Base-by-base conservation (phyloP, 2,888 invertebrate genomes). In the Candidula unifasciata region DNA sequence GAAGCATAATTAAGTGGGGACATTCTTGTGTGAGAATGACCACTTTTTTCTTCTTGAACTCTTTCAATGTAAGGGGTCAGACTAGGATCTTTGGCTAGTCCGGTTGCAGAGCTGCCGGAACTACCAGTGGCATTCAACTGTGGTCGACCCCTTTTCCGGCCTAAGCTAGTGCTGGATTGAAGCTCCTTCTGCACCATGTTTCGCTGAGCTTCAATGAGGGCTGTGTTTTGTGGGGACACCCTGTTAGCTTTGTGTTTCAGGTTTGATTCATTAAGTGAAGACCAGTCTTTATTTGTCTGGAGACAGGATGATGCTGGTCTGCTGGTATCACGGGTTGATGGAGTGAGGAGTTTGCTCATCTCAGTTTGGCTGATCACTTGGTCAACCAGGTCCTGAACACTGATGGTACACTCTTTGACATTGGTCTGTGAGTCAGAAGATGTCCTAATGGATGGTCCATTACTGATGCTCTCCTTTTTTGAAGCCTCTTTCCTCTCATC, bases 341-440 rank as follows among this genome's bases (percentile, higher is more conserved):
- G 78, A 6, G 87, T 83, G 37, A 86, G 76, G 16, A 86, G 83
- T 27, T 87, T 87, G 69, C 85, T 88, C 30, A 87, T 87, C 69
- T 89, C 88, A 21, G 89, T 87, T 74, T 90, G 89, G n/a, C 87
- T 89, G 35, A 90, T 89, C 81, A 90, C 89, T 33, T 88, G 86
- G 78, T 90, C 89, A 13, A 90, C 89, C 81, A 91, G 89, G 74
- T 89, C 89, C 86, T 90, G 90, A 44, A 89, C 89, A 87, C 89
- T 90, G 37, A 90, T 88, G 78, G 86, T 86, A 18, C 87, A 35
- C 21, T 60, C 69, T n/a, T n/a, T 68, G 3, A 66, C 76, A n/a
- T 35, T 57, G 30, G 64, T 73, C n/a, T 35, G 30, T n/a, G 71
- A 76, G 18, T 81, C 74, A 30, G 54, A 54, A 3, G 60, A 71